Conservation (phyloP, 1,140 invertebrate genomes). For the Drosophila erecta region DNA sequence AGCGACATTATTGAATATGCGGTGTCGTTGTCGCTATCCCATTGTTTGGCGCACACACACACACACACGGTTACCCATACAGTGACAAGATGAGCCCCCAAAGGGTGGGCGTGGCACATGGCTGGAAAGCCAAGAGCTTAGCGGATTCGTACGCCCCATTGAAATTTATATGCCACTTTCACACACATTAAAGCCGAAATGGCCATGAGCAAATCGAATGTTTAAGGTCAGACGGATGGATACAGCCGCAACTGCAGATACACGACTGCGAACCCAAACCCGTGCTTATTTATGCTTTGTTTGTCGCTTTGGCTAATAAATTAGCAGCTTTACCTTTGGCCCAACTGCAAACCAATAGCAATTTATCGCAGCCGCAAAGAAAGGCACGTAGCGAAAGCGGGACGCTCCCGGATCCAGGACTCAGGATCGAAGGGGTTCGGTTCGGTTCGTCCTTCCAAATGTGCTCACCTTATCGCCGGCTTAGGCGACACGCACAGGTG, state of each 20-base stretch:
- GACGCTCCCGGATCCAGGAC: background rate
- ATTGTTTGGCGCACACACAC: slow-evolving; percentile 55
- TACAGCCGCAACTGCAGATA: slow-evolving; percentile 6
- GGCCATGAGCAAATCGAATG: slow-evolving; percentile 27
- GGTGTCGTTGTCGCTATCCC: slow-evolving; percentile 54
- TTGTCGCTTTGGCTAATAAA: slow-evolving; percentile 76
- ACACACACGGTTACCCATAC: slow-evolving; percentile 6
- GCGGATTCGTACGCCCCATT: slow-evolving; percentile 68
- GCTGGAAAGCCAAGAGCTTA: slow-evolving; percentile 61
- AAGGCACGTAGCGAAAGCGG: slow-evolving; percentile 61
- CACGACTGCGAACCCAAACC: background rate
- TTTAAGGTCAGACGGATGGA: slow-evolving; percentile 48
- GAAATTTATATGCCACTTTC: slow-evolving; percentile 72
- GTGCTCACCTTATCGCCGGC: slow-evolving; percentile 79
- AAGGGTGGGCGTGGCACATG: slow-evolving; percentile 24
- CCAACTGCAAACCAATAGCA: slow-evolving; percentile 73
- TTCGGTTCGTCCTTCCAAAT: slow-evolving; percentile 42
- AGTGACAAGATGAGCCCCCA: background rate
- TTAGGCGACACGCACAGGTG: slow-evolving; percentile 72
- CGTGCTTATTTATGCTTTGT: slow-evolving; percentile 77
- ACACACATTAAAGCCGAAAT: slow-evolving; percentile 63
- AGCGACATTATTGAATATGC: slow-evolving; percentile 83
- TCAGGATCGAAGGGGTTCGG: slow-evolving; percentile 16
- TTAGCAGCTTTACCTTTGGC: slow-evolving; percentile 78
- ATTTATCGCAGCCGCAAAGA: slow-evolving; percentile 72